Evolutionary conservation across 2,113 vertebrate species (phyloP), one percentile per base, ranked within the genome.

Genomic region (Numenius arquata): DNA sequence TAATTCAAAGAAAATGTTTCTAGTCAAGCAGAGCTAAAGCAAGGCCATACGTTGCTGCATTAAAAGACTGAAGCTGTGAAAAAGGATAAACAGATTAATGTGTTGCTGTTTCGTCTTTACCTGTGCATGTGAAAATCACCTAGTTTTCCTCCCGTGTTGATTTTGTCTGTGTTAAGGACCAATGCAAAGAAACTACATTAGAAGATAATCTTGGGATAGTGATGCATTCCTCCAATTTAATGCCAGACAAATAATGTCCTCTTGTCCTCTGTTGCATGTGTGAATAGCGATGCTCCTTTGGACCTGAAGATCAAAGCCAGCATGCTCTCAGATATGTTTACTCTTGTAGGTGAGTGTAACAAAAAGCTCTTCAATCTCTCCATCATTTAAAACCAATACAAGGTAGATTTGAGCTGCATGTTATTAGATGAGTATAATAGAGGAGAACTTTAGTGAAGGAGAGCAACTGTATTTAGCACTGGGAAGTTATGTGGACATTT

Each of bases 261-360:
- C 4, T 81, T 95, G 34, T 84, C 47, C 50, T 96, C 80, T 96
- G 4, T 96, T 97, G 50, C 48, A 86, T 96, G 62, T 83, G 90
- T 77, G 73, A 36, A 86, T 94, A 99, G 99, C 91, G 99, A 99
- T 98, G 98, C 99, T 65, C 99, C 99, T 88, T 98, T 99, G 98
- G 99, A 99, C 97, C 97, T 99, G 97, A 99, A 99, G 98, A 99
- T 99, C 98, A 99, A 99, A 98, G 99, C 99, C 97, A 99, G 99
- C 97, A 99, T 99, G 99, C 99, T 99, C 83, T 99, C 99, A 88
- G 99, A 99, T 97, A 99, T 99, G 99, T 99, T 99, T 97, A 99
- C 99, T 66, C 98, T 99, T 96, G 98, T 99, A 97, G 99, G 99
- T 99, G 92, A 99, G 99, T 99, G 47, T 62, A 82, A 59, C 27